These are phyloP conservation scores for Pseudomyrmex dendroicus DNA, from an alignment of 1,140 invertebrate species.

Conservation along the genomic window DNA sequence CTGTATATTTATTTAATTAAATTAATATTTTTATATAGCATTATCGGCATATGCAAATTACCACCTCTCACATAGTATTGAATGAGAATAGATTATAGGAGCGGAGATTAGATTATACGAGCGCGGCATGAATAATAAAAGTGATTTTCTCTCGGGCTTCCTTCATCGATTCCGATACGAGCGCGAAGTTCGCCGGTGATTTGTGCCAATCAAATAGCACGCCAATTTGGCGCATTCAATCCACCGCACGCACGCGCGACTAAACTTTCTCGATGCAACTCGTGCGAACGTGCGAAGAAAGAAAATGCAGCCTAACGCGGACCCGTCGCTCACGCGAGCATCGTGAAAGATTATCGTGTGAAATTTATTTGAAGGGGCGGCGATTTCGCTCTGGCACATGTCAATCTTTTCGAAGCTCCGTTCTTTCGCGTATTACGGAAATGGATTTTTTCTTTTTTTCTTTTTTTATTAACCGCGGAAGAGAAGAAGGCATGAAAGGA, in stretches of 20 bases:
- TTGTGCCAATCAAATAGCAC: conserved; percentile 62
- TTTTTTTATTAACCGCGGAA: conserved; percentile 38
- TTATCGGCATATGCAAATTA: conserved; percentile 46
- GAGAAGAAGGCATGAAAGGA: neutral
- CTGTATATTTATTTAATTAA: neutral
- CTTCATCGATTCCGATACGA: conserved; percentile 59
- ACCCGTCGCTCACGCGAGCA: conserved; percentile 44
- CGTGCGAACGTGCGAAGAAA: conserved; percentile 44
- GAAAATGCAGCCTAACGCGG: conserved; percentile 48
- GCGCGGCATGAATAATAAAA: conserved; percentile 57
- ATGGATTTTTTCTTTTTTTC: conserved; percentile 21
- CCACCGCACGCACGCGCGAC: conserved; percentile 36
- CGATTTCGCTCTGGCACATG: conserved; percentile 41
- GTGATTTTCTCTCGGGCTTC: conserved; percentile 55
- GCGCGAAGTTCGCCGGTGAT: conserved; percentile 57
- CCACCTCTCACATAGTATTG: conserved; percentile 42
- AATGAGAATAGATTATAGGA: conserved; percentile 58
- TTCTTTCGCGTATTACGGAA: conserved; percentile 23
- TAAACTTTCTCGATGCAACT: conserved; percentile 57
- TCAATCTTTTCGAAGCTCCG: conserved; percentile 36
- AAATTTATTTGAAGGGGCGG: conserved; percentile 67
- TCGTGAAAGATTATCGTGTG: conserved; percentile 64
- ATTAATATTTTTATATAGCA: conserved; percentile 7
- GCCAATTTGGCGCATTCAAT: conserved; percentile 61
- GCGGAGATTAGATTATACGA: conserved; percentile 51